Evolutionary conservation across 2,797 vertebrate genomes (phyloP), one percentile per base, ranked within the genome.

Genomic region (Erpetoichthys calabaricus): DNA sequence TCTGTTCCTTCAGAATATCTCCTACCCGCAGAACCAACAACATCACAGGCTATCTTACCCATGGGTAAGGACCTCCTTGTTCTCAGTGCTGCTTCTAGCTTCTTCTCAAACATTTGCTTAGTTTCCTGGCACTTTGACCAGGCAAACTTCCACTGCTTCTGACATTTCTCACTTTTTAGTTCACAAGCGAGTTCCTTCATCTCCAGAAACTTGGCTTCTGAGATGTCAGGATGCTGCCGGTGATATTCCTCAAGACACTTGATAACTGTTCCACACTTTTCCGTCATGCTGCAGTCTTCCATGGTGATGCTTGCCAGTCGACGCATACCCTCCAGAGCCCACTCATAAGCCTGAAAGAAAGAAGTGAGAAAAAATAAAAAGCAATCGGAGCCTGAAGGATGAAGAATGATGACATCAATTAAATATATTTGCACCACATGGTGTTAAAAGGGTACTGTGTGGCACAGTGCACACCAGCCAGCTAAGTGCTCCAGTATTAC

Each of bases 71-170:
- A 63, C 5, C 61, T 64, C 59, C 65, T 71, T 3, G 81, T 73
- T 66, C 79, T 73, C 47, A 89, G 56, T 0, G 83, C 89, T 0
- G 74, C 78, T 68, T 92, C 91, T 1, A 91, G 81, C 70, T 92
- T 97, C 76, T 83, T 87, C 67, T 91, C 88, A 10, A 93, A 86
- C 70, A 85, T 87, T 66, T 79, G 76, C 67, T 81, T 84, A 50
- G 90, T 89, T 69, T 97, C 92, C 72, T 92, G 90, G 69, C 89
- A 97, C 68, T 80, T 88, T 5, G 88, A 82, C 90, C 91, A 91
- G 1, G 91, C 87, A 0, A 87, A 83, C 66, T 81, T 89, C 86
- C 91, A 95, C 69, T 92, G 90, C 52, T 85, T 83, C 60, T 92
- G 79, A n/a, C 89, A 88, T 4, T 70, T 77, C 42, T 90, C 86